Base-by-base conservation (phyloP, 2,888 invertebrate species). In the Ophion costatus region DNA sequence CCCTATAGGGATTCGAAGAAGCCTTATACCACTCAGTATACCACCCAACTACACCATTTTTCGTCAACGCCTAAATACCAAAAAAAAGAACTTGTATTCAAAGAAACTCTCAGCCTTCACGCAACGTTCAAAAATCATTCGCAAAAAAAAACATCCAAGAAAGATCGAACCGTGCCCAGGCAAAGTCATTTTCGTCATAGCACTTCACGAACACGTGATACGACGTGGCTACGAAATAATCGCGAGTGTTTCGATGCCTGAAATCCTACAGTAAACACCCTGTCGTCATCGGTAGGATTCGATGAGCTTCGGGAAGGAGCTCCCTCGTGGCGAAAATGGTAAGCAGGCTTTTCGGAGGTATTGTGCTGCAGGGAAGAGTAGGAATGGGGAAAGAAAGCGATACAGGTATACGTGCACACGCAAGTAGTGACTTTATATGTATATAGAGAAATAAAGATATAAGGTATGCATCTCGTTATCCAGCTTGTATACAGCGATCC, bases 401-500 rank as follows among this genome's bases (percentile, higher is more conserved):
- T 33, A 17, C 56, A n/a, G 5, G 56, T 57, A 11, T 64, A 45
- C 45, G 1, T 14, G 0, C 45, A 14, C 45, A 14, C 45, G 45
- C 38, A 38, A 38, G 7, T 45, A 45, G 14, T 14, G 45, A 45
- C 14, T 45, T 45, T 45, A 45, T 4, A 14, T 14, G 45, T 45
- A 11, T 17, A 75, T 42, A 57, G 70, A 22, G 66, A 45, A 64
- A 42, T 33, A 42, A 71, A 66, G 73, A 9, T 22, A 71, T 59
- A 17, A 24, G 61, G 59, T 64, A 63, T 77, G 76, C 59, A 77
- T 77, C 80, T 74, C 78, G 82, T 85, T 79, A 69, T 45, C 61
- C 81, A 75, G 76, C 80, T 83, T 84, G 69, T 84, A 83, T 85
- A 83, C 82, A 89, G 89, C 89, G 89, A 91, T 91, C 90, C 89